Base-by-base conservation (phyloP, 53 echinoderm and acorn worm species). In the Zoroaster sp. region DNA sequence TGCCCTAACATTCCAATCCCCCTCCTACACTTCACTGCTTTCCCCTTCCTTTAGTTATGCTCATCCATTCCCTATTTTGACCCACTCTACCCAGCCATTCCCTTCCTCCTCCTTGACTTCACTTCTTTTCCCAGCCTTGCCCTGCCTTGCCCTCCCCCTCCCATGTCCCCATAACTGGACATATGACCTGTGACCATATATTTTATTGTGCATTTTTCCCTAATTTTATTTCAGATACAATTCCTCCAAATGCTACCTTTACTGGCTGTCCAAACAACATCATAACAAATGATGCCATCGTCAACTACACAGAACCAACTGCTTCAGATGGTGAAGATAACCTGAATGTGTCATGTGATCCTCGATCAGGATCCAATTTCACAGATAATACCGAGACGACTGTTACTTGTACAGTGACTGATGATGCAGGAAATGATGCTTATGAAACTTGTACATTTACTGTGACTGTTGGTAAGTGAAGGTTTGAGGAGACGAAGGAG, bases 391-490 rank as follows among this genome's bases (percentile, higher is more conserved):
- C 11, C 0, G 6, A 20, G 18, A 81, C 40, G 0, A 44, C 2
- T 42, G 82, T 81, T 11, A 32, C 17, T n/a, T 81, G 82, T 40
- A 40, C 37, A 37, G 82, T 41, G 2, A 10, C 2, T 14, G 67
- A 81, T 67, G 31, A 14, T 36, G 73, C 40, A 81, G 42, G 40
- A 65, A 66, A 80, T 40, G 32, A 20, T 18, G 43, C 80, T 2
- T 15, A 23, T 0, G 31, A 42, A 38, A 40, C 0, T 14, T 80
- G 80, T 40, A 23, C 0, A n/a, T 80, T 80, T 40, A 40, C 10
- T 80, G 80, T 80, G 8, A 65, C 80, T 38, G 80, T 80, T 12
- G 80, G 80, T 80, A 66, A 25, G 80, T 63, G 1, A 52, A 17
- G 5, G 13, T 30, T 15, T 34, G 0, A 23, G 21, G 28, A 67